Evolutionary conservation across 2,888 invertebrate genomes (phyloP), one percentile per base, ranked within the genome.

Genomic region (Phyllotreta striolata): DNA sequence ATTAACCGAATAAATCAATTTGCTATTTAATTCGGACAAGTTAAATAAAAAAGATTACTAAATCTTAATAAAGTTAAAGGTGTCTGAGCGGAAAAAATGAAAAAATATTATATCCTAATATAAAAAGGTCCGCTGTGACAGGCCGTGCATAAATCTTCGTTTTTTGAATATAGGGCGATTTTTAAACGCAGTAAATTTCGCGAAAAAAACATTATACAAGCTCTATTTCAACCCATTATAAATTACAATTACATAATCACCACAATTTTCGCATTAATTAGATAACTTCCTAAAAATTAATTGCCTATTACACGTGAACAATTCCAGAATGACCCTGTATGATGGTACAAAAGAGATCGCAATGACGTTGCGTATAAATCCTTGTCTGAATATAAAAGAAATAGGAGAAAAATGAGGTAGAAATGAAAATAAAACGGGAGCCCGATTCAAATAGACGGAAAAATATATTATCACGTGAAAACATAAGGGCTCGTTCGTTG

Each of bases 71-170:
- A 77, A 75, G 75, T 43, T 73, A 73, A 72, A 73, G 73, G 76
- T 76, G 75, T 73, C 73, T 68, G 14, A 56, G 44, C 44, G 34
- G 38, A 44, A 71, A 68, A 72, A 72, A 77, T 77, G 78, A 77
- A 80, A 79, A 80, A 80, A 80, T 80, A 79, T 81, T 80, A 80
- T 78, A 79, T 79, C 79, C 78, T 79, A 80, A 81, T 80, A 80
- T 80, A 79, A 80, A 81, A 60, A 60, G 60, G 77, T 77, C 77
- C 74, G 69, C 70, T 72, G 75, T 78, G 80, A 80, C 80, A 24
- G 24, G 78, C 76, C 76, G 73, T 75, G 77, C 78, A 81, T 81
- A 82, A 82, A 82, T 82, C 81, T 79, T 79, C 78, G 79, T 79
- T 78, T 24, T 24, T 24, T 77, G 77, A 75, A 78, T 79, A 78